Evolutionary conservation across 2,797 vertebrate genomes (phyloP).

Genomic region (Brachyrhaphis roseni): DNA sequence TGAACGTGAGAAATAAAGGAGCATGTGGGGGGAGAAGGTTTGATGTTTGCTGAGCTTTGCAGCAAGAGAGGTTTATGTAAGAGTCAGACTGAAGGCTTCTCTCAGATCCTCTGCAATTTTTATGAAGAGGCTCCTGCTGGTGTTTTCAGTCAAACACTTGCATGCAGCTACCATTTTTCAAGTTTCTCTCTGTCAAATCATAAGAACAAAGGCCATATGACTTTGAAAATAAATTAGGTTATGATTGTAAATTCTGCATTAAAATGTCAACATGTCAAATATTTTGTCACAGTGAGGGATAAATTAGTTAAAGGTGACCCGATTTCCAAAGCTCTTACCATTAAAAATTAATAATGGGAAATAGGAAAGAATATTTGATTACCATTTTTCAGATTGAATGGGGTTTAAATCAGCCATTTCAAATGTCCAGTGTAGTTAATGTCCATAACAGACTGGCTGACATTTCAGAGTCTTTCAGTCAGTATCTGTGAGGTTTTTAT

Average conservation of each 20-base stretch:
- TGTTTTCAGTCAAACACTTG: constrained; percentile 19
- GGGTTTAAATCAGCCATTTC: background rate
- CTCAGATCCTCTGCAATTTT: constrained; percentile 30
- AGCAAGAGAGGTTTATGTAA: constrained; percentile 34
- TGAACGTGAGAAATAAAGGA: constrained; percentile 7
- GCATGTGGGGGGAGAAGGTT: constrained; percentile 15
- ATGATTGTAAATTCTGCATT: background rate
- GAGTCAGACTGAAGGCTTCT: constrained; percentile 23
- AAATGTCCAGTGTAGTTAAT: background rate
- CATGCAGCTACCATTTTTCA: constrained; percentile 1
- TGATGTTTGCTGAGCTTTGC: constrained; percentile 45
- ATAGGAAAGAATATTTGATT: background rate
- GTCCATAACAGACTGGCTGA: background rate
- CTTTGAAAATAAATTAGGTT: background rate
- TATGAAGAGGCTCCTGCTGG: constrained; percentile 23
- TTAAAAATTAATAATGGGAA: background rate
- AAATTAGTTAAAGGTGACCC: background rate
- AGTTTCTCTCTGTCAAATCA: background rate
- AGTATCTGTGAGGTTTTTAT: background rate
- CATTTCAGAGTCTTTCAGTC: background rate
- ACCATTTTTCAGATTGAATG: background rate
- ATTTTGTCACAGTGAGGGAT: background rate
- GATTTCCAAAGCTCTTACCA: background rate
- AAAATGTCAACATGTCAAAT: background rate
- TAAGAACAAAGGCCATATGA: background rate